Base-by-base conservation (phyloP, 1,140 invertebrate genomes). In the Leptinotarsa lineolata region DNA sequence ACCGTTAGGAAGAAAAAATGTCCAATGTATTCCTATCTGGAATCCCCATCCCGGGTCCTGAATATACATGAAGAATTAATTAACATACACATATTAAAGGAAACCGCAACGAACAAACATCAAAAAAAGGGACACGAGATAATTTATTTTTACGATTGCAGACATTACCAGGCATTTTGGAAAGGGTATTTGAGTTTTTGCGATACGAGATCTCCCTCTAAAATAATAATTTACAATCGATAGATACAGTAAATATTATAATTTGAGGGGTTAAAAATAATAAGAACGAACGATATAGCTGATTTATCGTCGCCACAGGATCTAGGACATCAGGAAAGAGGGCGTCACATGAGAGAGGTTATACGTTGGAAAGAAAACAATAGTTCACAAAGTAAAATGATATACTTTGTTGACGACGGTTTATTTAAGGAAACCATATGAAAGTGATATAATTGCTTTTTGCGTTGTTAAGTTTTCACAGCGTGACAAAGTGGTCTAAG, bases 181-280 rank as follows among this genome's bases (percentile, higher is more conserved):
- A 61, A 78, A 67, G 75, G 78, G 76, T 76, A 77, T 78, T 81
- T 75, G 73, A 73, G 75, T 79, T 78, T 78, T 79, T 64, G 22
- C 63, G 60, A 54, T 75, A 72, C 69, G 72, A 74, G 69, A 63
- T 70, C 67, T 73, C 65, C 72, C 70, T 72, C 54, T 39, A 66
- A 74, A 77, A 75, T 76, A 77, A 79, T 81, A 77, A 77, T 77
- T 75, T 77, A 75, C 73, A 81, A 81, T 80, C 80, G 74, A 80
- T 78, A 72, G 73, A 72, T 72, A 21, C 61, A 15, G 61, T 30
- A 64, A 64, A 64, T 64, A 64, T 64, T 22, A 22, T 64, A 21
- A 21, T 64, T 64, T 64, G 48, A 54, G 48, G 48, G 48, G 73
- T 46, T 65, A 65, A 74, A 72, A 74, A 77, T 78, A 78, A 77